Percentiles rank a stretch among this genome's conserved stretches.
Evolutionary conservation across 2,888 invertebrate species (phyloP).

Genomic region (Nycteola revayana): DNA sequence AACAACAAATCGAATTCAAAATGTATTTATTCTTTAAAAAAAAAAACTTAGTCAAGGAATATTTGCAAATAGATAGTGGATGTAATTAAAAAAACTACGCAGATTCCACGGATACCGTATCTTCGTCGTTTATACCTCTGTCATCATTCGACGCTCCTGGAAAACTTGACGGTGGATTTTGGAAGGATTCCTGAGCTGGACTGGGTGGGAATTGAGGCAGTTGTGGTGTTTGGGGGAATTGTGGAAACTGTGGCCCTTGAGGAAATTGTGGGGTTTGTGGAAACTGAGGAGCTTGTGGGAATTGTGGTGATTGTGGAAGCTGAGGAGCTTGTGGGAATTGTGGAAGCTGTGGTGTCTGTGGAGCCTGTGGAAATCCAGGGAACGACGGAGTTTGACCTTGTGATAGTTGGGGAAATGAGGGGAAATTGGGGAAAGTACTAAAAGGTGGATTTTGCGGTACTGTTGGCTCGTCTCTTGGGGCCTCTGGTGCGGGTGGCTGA

Average conservation of each 20-base stretch:
- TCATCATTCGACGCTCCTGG: constrained; percentile 47
- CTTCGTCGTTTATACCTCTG: constrained; percentile 64
- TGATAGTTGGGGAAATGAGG: constrained; percentile 5
- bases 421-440: neutral
- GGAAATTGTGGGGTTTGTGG: constrained; percentile 34
- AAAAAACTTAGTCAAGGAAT: too few species aligned
- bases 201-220: constrained; percentile 41
- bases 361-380: too few species aligned
- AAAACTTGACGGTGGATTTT: constrained; percentile 48
- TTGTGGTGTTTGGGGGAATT: constrained; percentile 45
- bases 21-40: too few species aligned
- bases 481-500: constrained; percentile 24
- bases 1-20: too few species aligned
- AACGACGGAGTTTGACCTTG: too few species aligned
- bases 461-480: constrained; percentile 8
- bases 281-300: constrained; percentile 39
- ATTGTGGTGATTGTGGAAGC: constrained; percentile 34
- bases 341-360: too few species aligned
- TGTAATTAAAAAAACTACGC: constrained; percentile 39
- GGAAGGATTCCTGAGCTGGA: constrained; percentile 37
- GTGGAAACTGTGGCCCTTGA: constrained; percentile 35
- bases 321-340: constrained; percentile 30
- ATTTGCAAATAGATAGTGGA: too few species aligned
- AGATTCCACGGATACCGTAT: constrained; percentile 70
- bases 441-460: neutral